phyloP scores from a whole-genome alignment of 2,888 invertebrate species.

The Arrhopalites spinosus region DNA sequence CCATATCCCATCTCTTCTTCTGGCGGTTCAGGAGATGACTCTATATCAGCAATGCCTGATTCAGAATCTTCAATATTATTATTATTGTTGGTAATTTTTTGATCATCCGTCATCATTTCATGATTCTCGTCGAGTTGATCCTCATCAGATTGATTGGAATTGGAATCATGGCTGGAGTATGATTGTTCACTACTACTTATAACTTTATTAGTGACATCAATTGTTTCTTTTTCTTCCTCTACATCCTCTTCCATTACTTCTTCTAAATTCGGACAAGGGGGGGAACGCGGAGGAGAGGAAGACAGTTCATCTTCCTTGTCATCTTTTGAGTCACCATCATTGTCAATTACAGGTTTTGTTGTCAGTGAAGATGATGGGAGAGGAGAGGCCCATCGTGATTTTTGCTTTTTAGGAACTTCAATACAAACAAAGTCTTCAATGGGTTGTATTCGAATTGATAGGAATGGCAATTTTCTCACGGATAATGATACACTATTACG shows the following conservation, averaged over 20 bases:
- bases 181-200: not conserved
- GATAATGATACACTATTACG: not conserved
- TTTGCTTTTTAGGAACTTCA: not conserved
- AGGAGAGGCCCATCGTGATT: not conserved
- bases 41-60: not conserved
- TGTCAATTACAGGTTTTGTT: too few species aligned
- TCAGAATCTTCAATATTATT: not conserved
- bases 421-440: slow-evolving; percentile 9
- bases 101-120: not conserved
- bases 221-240: too few species aligned
- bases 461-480: slow-evolving; percentile 3
- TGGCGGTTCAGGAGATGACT: too few species aligned
- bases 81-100: too few species aligned
- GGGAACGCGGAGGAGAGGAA: too few species aligned
- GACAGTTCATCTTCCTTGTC: not conserved
- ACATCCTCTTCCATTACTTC: too few species aligned
- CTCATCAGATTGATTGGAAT: too few species aligned
- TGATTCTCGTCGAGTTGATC: too few species aligned
- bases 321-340: not conserved
- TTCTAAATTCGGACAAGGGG: too few species aligned
- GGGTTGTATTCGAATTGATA: not conserved
- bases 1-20: too few species aligned
- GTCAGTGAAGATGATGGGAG: not conserved
- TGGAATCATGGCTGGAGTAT: too few species aligned
- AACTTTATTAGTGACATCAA: not conserved